Evolutionary conservation across 1,140 invertebrate species (phyloP).

Genomic region (Drosophila pectinifera): DNA sequence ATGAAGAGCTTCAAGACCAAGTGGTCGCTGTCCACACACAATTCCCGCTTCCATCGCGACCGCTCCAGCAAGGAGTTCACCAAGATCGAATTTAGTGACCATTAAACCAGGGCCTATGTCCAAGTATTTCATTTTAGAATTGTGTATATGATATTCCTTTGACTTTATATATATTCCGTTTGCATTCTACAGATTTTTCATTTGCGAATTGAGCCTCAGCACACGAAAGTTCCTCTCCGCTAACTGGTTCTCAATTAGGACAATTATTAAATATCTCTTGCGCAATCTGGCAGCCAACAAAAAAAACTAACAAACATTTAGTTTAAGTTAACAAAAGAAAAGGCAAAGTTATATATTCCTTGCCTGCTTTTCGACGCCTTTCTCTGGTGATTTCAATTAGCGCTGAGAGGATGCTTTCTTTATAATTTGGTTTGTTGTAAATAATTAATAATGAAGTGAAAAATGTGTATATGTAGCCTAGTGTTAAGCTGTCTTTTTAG

Average conservation of each 20-base stretch:
- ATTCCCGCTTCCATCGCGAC: slow-evolving; percentile 81
- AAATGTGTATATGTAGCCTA: neutral
- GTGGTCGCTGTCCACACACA: slow-evolving; percentile 84
- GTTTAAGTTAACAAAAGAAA: neutral
- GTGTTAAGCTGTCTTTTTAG: neutral
- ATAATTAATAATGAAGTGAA: neutral
- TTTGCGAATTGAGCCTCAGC: too few species aligned
- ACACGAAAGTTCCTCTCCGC: slow-evolving; percentile 4
- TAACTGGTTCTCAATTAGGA: slow-evolving; percentile 6
- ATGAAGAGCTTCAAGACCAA: slow-evolving; percentile 84
- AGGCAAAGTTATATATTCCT: neutral
- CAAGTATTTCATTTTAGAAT: neutral
- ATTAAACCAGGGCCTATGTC: neutral
- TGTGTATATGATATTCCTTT: neutral
- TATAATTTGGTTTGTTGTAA: neutral
- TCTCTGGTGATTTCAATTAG: neutral
- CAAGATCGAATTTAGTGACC: slow-evolving; percentile 58
- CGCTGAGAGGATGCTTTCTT: neutral
- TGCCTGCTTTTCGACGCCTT: neutral
- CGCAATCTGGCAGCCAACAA: neutral
- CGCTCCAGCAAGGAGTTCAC: slow-evolving; percentile 65
- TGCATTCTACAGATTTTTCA: neutral
- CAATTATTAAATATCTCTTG: neutral
- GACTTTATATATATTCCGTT: too few species aligned
- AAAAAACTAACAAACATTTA: neutral